Evolutionary conservation across 1,140 invertebrate species (phyloP).

Genomic region (Magallana ariakensis): DNA sequence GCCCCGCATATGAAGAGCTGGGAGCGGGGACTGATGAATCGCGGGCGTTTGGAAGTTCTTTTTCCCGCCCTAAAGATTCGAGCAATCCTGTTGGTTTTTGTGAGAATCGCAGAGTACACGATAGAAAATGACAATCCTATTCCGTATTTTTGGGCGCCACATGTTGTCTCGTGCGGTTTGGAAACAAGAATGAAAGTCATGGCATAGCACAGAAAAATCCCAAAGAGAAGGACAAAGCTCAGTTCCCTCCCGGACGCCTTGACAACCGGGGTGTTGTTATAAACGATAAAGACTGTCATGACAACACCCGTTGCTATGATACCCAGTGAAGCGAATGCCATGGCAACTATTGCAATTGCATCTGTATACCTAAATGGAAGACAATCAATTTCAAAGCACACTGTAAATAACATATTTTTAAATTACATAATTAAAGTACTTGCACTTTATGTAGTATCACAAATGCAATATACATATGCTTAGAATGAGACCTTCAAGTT

Average conservation of each 20-base stretch:
- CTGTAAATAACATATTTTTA: too few species aligned
- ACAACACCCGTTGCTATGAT: constrained; percentile 69
- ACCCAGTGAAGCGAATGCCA: constrained; percentile 81
- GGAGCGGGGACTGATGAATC: constrained; percentile 94
- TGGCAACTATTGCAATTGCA: constrained; percentile 92
- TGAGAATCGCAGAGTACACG: constrained; percentile 88
- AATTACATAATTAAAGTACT: too few species aligned
- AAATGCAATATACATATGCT: too few species aligned
- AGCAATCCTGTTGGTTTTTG: constrained; percentile 88
- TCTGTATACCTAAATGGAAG: constrained; percentile 83
- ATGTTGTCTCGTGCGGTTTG: constrained; percentile 83
- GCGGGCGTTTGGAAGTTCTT: constrained; percentile 91
- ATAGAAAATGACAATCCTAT: constrained; percentile 87
- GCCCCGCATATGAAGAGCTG: constrained; percentile 93
- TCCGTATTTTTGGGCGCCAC: constrained; percentile 84
- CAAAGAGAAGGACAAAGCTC: constrained; percentile 77
- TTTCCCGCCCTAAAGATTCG: constrained; percentile 88
- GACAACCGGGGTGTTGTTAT: constrained; percentile 78
- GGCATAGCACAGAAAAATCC: constrained; percentile 78
- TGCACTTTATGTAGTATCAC: too few species aligned
- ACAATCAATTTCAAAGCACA: background rate
- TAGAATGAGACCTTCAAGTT: too few species aligned
- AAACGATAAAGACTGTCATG: constrained; percentile 69
- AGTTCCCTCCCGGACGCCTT: constrained; percentile 79
- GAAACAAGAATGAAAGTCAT: constrained; percentile 78